A percentile compares a stretch with the other conserved stretches of the same genome.
phyloP scores from a whole-genome alignment of 2,113 vertebrate genomes.

The Colaptes auratus region DNA sequence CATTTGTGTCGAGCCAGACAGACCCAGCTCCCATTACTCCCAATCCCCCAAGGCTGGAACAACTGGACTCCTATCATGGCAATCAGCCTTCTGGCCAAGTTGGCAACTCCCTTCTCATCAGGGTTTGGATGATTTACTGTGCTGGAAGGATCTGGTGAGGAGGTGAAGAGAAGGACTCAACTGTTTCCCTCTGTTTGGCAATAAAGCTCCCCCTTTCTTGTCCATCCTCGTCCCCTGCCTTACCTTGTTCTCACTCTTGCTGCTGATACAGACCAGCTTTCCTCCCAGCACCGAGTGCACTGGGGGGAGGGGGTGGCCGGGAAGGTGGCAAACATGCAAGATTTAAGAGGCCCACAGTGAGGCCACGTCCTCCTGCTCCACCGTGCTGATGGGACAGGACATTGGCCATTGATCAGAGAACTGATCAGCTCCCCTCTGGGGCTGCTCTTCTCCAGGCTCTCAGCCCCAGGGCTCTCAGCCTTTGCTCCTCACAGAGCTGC shows the following conservation, averaged over 20 bases:
- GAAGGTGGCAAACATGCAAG: neutral
- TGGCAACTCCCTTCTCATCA: neutral
- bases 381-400: no score
- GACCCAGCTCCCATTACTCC: neutral
- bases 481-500: no score
- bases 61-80: neutral
- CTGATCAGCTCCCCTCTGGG: no score
- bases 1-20: neutral
- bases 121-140: neutral
- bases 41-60: neutral
- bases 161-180: neutral
- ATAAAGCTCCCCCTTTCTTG: neutral
- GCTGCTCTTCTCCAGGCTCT: no score
- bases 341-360: neutral
- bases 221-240: neutral
- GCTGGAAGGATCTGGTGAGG: neutral
- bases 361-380: neutral
- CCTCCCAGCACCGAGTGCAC: neutral
- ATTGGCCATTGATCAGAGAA: no score
- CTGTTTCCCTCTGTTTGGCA: neutral
- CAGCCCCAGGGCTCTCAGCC: no score
- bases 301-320: neutral
- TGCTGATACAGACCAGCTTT: neutral
- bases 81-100: neutral
- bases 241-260: neutral